A percentile compares a stretch with the other conserved stretches of the same genome.
Evolutionary conservation across 1,140 invertebrate species (phyloP).

Genomic region (Drosophila pseudoananassae): DNA sequence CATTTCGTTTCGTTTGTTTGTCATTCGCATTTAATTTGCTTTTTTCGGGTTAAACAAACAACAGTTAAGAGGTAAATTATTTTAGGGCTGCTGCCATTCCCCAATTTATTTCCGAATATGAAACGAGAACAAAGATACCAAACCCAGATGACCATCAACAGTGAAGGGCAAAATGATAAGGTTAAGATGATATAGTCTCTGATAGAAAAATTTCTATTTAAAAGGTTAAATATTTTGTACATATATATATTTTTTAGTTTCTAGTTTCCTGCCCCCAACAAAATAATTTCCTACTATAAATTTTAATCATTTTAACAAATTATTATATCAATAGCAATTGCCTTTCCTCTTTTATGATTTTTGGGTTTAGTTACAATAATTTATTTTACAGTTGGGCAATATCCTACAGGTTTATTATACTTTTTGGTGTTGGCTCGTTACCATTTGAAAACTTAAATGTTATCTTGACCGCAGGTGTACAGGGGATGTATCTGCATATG

Average conservation of each 20-base stretch:
- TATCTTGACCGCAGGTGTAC: conserved; percentile 26
- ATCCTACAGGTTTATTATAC: background rate
- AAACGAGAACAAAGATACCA: conserved; percentile 38
- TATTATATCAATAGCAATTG: background rate
- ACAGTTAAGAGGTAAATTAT: conserved; percentile 59
- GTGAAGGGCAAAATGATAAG: background rate
- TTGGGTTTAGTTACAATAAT: background rate
- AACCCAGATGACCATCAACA: conserved; percentile 6
- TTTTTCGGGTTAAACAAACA: conserved; percentile 51
- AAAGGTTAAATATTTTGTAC: too few species aligned
- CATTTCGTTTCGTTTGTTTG: conserved; percentile 37
- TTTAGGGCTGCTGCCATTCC: conserved; percentile 47
- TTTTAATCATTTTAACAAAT: background rate
- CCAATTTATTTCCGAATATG: conserved; percentile 34
- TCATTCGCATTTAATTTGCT: conserved; percentile 59
- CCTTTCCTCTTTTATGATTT: background rate
- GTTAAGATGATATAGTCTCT: background rate
- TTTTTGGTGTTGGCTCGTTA: background rate
- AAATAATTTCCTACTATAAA: background rate
- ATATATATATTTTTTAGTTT: too few species aligned
- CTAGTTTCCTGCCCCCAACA: background rate
- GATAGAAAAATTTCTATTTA: too few species aligned
- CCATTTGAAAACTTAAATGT: background rate
- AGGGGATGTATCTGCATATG: conserved; percentile 7
- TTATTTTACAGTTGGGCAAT: background rate